Conservation (phyloP, 2,113 vertebrate genomes). For the Halichoerus grypus region DNA sequence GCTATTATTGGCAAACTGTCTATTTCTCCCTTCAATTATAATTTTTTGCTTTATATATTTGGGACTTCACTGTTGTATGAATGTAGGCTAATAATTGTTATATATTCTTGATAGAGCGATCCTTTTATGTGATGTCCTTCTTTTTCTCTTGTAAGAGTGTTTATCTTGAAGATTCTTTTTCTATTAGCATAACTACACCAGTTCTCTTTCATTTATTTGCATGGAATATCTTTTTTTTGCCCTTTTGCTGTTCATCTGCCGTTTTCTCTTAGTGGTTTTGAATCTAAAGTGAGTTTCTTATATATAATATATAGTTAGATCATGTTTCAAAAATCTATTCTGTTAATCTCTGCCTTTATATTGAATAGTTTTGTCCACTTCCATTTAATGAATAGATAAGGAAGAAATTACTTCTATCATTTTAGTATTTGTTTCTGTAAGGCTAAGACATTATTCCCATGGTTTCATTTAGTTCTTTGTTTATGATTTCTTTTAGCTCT, state of each 20-base stretch:
- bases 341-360: neutral
- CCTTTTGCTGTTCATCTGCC: neutral
- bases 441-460: neutral
- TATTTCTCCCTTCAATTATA: neutral
- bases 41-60: neutral
- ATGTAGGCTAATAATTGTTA: neutral
- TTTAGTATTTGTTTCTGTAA: neutral
- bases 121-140: neutral
- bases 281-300: neutral
- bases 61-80: neutral
- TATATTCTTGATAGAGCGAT: neutral
- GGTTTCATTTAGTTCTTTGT: neutral
- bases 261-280: neutral
- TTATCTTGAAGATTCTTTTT: neutral
- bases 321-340: neutral
- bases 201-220: neutral
- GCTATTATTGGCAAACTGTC: neutral
- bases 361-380: neutral
- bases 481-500: neutral
- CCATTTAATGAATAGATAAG: neutral
- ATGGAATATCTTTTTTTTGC: neutral
- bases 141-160: neutral
- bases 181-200: neutral
- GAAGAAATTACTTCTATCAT: neutral
- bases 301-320: neutral